phyloP scores from a whole-genome alignment of 2,888 invertebrate genomes.

The Frankliniella fusca region DNA sequence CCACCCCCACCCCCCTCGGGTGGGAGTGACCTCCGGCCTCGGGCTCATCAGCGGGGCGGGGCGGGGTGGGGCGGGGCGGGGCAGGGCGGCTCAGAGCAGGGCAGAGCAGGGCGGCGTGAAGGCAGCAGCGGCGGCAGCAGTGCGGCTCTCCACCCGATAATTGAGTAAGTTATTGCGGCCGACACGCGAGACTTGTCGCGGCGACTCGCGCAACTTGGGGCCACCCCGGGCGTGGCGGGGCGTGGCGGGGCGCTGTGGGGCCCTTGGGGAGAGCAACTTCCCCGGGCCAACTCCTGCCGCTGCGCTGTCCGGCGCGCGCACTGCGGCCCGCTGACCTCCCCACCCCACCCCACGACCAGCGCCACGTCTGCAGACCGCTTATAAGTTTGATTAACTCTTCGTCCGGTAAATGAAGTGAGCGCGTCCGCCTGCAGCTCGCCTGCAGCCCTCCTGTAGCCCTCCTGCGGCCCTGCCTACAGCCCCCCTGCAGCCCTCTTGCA shows the following conservation, averaged over 20 bases:
- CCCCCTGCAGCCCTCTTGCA: no score
- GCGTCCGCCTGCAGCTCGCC: no score
- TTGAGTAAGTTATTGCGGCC: conserved; percentile 16
- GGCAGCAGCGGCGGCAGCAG: no score
- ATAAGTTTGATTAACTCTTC: conserved; percentile 17
- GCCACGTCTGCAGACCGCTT: background rate
- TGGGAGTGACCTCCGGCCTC: no score
- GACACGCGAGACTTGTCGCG: conserved; percentile 10
- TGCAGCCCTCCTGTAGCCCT: no score
- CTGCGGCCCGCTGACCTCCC: background rate
- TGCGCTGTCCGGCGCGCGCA: background rate
- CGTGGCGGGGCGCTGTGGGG: background rate
- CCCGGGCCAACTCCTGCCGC: background rate
- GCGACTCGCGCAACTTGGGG: background rate
- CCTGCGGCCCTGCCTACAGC: no score
- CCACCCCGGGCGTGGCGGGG: background rate
- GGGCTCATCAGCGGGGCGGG: no score
- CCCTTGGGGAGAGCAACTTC: background rate
- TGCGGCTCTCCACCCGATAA: background rate
- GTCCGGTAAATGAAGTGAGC: background rate
- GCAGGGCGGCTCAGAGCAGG: no score
- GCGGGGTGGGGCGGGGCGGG: no score
- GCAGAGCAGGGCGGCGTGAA: no score
- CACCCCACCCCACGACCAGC: background rate
- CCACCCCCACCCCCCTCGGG: no score